phyloP scores from a whole-genome alignment of 2,888 invertebrate species.

The Tetanocera ferruginea region DNA sequence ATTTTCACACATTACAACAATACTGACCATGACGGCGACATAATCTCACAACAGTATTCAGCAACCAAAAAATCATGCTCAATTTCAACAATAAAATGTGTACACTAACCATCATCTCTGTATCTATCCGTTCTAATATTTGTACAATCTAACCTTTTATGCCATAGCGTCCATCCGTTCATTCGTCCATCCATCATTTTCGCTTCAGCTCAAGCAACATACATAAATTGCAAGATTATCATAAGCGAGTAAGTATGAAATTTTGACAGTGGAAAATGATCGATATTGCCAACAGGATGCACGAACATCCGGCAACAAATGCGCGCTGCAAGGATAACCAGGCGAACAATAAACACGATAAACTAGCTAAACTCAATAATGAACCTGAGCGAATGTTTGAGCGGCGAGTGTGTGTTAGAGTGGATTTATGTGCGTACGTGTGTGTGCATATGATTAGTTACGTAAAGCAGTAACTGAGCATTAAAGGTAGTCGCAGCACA shows the following conservation, averaged over 20 bases:
- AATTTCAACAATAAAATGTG: too few relatives aligned
- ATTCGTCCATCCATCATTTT: constrained; percentile 8
- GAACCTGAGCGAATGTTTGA: background rate
- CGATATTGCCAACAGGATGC: constrained; percentile 8
- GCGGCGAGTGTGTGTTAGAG: background rate
- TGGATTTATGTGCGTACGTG: too few relatives aligned
- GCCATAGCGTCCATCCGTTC: background rate
- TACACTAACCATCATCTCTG: background rate
- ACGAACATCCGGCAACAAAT: background rate
- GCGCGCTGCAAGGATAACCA: constrained; percentile 8
- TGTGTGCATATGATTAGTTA: too few relatives aligned
- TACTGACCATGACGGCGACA: too few relatives aligned
- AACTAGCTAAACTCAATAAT: background rate
- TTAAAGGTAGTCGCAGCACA: background rate
- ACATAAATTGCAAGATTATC: constrained; percentile 26
- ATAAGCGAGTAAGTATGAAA: constrained; percentile 19
- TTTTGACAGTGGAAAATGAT: constrained; percentile 21
- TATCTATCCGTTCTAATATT: background rate
- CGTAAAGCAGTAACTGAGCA: background rate
- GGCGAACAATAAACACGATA: background rate
- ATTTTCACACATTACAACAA: too few relatives aligned
- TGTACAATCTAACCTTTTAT: background rate
- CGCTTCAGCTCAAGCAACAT: constrained; percentile 17
- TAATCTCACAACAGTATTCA: too few relatives aligned
- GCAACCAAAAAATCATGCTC: too few relatives aligned